phyloP scores from a whole-genome alignment of 1,140 invertebrate genomes.

The Whitmania pigra region DNA sequence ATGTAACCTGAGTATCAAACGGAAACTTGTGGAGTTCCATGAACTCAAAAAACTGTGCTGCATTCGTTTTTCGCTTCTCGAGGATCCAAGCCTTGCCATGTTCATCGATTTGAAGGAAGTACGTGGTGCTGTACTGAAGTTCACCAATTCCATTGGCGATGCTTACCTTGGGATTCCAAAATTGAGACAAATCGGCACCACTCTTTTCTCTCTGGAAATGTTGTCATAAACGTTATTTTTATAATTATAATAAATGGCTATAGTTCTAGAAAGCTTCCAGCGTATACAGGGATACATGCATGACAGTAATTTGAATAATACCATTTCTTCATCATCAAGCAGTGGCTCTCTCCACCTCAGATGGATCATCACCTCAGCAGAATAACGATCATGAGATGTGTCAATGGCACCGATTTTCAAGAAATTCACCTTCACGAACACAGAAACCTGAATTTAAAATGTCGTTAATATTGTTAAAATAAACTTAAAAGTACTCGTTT shows the following conservation, averaged over 20 bases:
- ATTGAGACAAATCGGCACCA: background rate
- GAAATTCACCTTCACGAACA: slow-evolving; percentile 30
- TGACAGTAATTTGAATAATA: no score
- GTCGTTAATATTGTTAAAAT: no score
- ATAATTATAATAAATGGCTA: no score
- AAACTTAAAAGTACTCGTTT: no score
- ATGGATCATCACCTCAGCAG: slow-evolving; percentile 31
- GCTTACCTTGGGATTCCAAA: slow-evolving; percentile 9
- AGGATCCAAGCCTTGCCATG: slow-evolving; percentile 36
- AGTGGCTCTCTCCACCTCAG: slow-evolving; percentile 31
- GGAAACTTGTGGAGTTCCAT: slow-evolving; percentile 41
- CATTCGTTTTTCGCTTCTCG: slow-evolving; percentile 37
- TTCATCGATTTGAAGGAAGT: slow-evolving; percentile 34
- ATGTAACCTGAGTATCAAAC: slow-evolving; percentile 39
- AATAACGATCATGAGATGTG: slow-evolving; percentile 32
- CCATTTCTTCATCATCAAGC: slow-evolving; percentile 25
- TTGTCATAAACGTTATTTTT: background rate
- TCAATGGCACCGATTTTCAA: slow-evolving; percentile 33
- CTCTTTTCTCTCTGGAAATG: background rate
- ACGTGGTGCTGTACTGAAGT: slow-evolving; percentile 25
- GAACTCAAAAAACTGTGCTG: slow-evolving; percentile 39
- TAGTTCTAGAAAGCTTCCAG: no score
- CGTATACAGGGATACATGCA: no score
- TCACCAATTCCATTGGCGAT: slow-evolving; percentile 1
- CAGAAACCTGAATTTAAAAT: slow-evolving; percentile 9